Evolutionary conservation across 2,113 vertebrate species (phyloP).

Genomic region (Heterochromis multidens): DNA sequence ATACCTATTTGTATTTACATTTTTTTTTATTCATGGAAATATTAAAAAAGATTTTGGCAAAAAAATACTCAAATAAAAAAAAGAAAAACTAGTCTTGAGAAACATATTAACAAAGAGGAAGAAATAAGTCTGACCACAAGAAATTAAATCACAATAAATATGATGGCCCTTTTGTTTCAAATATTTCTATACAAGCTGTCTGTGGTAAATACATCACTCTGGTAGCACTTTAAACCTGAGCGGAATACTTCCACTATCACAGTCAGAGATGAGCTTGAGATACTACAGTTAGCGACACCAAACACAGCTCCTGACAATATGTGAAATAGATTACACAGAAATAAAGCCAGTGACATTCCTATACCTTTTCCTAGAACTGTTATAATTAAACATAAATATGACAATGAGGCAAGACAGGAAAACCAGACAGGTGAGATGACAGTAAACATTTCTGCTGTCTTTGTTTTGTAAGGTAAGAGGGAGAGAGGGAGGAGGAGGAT

Average conservation of each 20-base stretch:
- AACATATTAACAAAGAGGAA: not conserved
- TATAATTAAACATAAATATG: slow-evolving; percentile 65
- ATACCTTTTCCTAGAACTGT: slow-evolving; percentile 32
- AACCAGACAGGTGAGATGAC: slow-evolving; percentile 63
- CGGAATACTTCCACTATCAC: slow-evolving; percentile 6
- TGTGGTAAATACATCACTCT: slow-evolving; percentile 20
- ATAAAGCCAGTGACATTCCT: slow-evolving; percentile 39
- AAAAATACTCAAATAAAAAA: not conserved
- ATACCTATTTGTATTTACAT: not conserved
- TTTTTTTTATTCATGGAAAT: not conserved
- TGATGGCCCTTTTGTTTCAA: not conserved
- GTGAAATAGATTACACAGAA: slow-evolving; percentile 22
- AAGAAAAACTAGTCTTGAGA: not conserved
- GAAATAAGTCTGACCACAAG: not conserved
- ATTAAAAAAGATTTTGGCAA: not conserved
- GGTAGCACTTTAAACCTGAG: slow-evolving; percentile 1
- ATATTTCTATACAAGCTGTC: not conserved
- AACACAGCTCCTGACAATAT: slow-evolving; percentile 32
- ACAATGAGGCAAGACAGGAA: slow-evolving; percentile 38
- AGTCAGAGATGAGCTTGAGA: slow-evolving; percentile 18
- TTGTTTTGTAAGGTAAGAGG: slow-evolving; percentile 74
- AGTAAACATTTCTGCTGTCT: slow-evolving; percentile 71
- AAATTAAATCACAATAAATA: slow-evolving; percentile 16
- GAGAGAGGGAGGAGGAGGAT: slow-evolving; percentile 32
- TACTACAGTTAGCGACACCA: slow-evolving; percentile 26